Evolutionary conservation across 2,113 vertebrate species (phyloP).

Genomic region (Dolichallabes microphthalmus): DNA sequence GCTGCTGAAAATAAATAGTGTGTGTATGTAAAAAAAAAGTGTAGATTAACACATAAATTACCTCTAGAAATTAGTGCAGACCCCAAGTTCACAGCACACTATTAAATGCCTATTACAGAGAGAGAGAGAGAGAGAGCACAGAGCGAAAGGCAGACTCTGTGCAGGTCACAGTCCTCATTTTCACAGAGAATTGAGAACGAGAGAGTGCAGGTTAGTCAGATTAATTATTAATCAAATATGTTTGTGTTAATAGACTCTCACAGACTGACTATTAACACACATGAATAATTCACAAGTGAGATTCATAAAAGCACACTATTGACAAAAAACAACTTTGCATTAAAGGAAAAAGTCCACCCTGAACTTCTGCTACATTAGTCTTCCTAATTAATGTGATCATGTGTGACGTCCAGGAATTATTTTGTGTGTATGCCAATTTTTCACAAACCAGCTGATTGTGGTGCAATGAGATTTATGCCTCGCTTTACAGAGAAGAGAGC

Average conservation of each 20-base stretch:
- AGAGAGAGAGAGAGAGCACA: constrained; percentile 47
- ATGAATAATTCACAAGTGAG: constrained; percentile 45
- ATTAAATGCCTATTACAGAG: constrained; percentile 60
- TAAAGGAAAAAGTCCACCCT: background rate
- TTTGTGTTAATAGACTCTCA: constrained; percentile 31
- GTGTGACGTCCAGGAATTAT: background rate
- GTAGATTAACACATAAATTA: constrained; percentile 60
- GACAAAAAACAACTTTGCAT: background rate
- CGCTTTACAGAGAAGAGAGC: background rate
- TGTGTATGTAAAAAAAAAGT: background rate
- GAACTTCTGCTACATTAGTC: background rate
- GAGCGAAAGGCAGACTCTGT: constrained; percentile 38
- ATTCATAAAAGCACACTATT: constrained; percentile 30
- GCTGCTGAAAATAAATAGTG: background rate
- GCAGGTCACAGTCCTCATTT: constrained; percentile 25
- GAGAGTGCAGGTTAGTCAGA: constrained; percentile 49
- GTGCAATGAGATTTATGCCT: background rate
- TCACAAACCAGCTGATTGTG: background rate
- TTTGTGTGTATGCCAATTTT: background rate
- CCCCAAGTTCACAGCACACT: constrained; percentile 50
- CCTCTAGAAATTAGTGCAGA: constrained; percentile 58
- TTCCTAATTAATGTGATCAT: background rate
- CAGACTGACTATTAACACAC: background rate
- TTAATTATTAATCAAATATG: constrained; percentile 40
- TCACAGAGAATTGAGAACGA: background rate